phyloP scores from a whole-genome alignment of 1,140 invertebrate genomes.

The Zaprionus davidi region DNA sequence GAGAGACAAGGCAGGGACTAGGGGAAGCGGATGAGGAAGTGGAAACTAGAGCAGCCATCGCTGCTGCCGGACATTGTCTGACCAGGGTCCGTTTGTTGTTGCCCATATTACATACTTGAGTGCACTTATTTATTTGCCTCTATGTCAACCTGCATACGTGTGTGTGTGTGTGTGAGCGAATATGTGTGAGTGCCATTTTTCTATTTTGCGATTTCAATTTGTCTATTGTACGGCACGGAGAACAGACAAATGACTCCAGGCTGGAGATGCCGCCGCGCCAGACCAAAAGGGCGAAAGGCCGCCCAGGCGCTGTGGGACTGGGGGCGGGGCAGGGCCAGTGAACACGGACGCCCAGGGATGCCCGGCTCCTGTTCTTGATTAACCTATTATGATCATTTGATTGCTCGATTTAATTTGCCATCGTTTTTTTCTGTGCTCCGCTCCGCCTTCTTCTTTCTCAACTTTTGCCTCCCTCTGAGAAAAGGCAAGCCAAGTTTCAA shows the following conservation, averaged over 20 bases:
- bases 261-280: constrained; percentile 2
- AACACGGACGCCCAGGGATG: not conserved
- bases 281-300: constrained; percentile 12
- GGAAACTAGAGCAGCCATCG: constrained; percentile 34
- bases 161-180: constrained; percentile 39
- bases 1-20: too few species aligned
- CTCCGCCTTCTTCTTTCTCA: constrained; percentile 1
- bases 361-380: constrained; percentile 72
- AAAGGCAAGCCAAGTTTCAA: not conserved
- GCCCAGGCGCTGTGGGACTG: not conserved
- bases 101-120: constrained; percentile 81
- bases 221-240: constrained; percentile 54
- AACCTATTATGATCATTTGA: constrained; percentile 83
- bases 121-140: constrained; percentile 82
- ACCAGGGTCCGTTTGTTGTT: constrained; percentile 52
- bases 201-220: constrained; percentile 67
- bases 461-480: constrained; percentile 1
- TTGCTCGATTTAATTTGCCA: constrained; percentile 80
- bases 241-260: constrained; percentile 46
- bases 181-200: constrained; percentile 62
- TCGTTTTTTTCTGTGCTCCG: constrained; percentile 34
- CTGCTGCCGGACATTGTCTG: constrained; percentile 49
- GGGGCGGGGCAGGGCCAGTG: not conserved
- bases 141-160: constrained; percentile 68
- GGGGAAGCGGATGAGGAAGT: constrained; percentile 32